Evolutionary conservation across 2,888 invertebrate genomes (phyloP), one percentile per base, ranked within the genome.

Genomic region (Stenodera caucasica): DNA sequence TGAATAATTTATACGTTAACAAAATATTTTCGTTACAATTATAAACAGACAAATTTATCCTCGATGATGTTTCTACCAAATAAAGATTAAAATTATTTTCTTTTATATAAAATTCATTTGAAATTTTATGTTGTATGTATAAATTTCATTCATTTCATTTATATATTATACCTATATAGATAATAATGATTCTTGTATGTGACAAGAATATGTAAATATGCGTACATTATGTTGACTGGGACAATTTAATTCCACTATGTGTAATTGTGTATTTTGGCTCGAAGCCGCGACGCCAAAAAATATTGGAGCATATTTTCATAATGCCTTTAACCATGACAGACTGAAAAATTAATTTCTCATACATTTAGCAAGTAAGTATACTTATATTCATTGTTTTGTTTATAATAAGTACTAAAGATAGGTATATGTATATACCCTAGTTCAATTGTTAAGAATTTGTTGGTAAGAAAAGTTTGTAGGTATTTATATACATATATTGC

Each of bases 211-310:
- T 62, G 62, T 62, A 62, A 62, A 58, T 62, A 61, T 61, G 55
- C 9, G 6, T 30, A 3, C 18, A 40, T 40, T 63, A 53, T 56
- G 49, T 26, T 60, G 57, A 59, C 57, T 57, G 53, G 63, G 59
- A 55, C 63, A 61, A 58, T 64, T 60, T 61, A 64, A 56, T 61
- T 58, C 58, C 56, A 51, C 58, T 52, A 61, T 45, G 45, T 45
- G 40, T 40, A 40, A 45, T 64, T 64, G 64, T 64, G 58, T 64
- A 64, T 56, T 64, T 64, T 64, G 64, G 64, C 64, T 56, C 50
- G 35, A 15, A 53, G 64, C 64, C 64, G 64, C 61, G 61, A 64
- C 54, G 58, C 56, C 56, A 53, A 58, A 64, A 64, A 58, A 64
- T 58, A 23, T 45, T 45, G n/a, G 45, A 58, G 64, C 64, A 64